Evolutionary conservation across 1,140 invertebrate species (phyloP), one percentile per base, ranked within the genome.

Genomic region (Musca domestica): DNA sequence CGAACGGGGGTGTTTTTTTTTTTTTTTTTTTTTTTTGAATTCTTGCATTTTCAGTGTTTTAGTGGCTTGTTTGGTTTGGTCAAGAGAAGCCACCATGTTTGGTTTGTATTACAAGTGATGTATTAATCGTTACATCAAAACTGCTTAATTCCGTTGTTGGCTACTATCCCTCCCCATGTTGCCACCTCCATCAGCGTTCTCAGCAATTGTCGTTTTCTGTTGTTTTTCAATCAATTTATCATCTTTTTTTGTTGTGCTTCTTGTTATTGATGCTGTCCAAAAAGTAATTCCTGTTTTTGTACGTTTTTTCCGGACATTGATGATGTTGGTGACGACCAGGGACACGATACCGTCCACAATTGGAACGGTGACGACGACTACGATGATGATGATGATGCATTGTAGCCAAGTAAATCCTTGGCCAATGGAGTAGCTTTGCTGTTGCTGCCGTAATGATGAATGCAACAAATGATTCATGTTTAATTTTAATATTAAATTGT

Each of bases 51-150:
- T 3, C 48, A 51, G n/a, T 15, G 19, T 23, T 41, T 10, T 69
- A 23, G 67, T 20, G 58, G 63, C 47, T 46, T 69, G 68, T 65
- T 67, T 15, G 61, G 56, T 67, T 61, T 67, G 66, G n/a, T 5
- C n/a, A 41, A 41, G 34, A 41, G 34, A 41, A 41, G 6, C 34
- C 34, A 41, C 5, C 56, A 34, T 61, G 17, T 61, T 61, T 61
- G 56, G 27, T 61, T 61, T 61, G 56, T 61, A 61, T 68, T 68
- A 61, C 61, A 70, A 73, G 68, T 79, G 77, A 79, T 79, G 79
- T 79, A 79, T 79, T 79, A 79, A 79, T 79, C 77, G 77, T 74
- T 79, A 76, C 77, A 79, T 79, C 77, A 79, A 77, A 41, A 41
- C 34, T 79, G 79, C 77, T 79, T 79, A 79, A 79, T 79, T 79